phyloP scores from a whole-genome alignment of 37 sponge, comb jelly and placozoan species.

The Petrosia ficiformis region DNA sequence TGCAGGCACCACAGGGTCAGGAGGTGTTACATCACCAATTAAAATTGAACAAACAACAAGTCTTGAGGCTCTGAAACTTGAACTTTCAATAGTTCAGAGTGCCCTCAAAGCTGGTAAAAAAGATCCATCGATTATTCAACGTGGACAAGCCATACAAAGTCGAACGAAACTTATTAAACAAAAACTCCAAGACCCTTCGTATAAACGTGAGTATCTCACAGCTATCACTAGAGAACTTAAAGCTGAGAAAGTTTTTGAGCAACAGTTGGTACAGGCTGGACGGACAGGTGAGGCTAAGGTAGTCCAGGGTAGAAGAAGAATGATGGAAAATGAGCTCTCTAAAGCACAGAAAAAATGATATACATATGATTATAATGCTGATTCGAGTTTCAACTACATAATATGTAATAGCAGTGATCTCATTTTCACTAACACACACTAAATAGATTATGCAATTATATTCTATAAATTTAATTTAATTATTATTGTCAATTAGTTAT shows the following conservation, averaged over 20 bases:
- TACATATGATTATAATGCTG: too few species aligned
- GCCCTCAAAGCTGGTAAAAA: conserved; percentile 46
- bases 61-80: conserved; percentile 54
- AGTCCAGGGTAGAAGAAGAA: neutral
- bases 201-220: conserved; percentile 15
- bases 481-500: too few species aligned
- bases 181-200: conserved; percentile 26
- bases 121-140: conserved; percentile 22
- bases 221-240: conserved; percentile 11
- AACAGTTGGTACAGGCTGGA: neutral
- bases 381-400: too few species aligned
- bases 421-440: too few species aligned
- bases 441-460: too few species aligned
- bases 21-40: too few species aligned
- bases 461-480: too few species aligned
- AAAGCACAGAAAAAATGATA: neutral
- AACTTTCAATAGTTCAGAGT: conserved; percentile 37
- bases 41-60: conserved; percentile 47
- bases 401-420: too few species aligned
- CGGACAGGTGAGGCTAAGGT: neutral
- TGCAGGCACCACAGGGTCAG: conserved; percentile 1
- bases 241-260: neutral
- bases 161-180: conserved; percentile 36
- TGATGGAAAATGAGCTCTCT: neutral
- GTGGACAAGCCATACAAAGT: conserved; percentile 25